These are phyloP conservation scores for Atlantisia rogersi DNA, from an alignment of 2,113 vertebrate genomes.

Conservation along the genomic window DNA sequence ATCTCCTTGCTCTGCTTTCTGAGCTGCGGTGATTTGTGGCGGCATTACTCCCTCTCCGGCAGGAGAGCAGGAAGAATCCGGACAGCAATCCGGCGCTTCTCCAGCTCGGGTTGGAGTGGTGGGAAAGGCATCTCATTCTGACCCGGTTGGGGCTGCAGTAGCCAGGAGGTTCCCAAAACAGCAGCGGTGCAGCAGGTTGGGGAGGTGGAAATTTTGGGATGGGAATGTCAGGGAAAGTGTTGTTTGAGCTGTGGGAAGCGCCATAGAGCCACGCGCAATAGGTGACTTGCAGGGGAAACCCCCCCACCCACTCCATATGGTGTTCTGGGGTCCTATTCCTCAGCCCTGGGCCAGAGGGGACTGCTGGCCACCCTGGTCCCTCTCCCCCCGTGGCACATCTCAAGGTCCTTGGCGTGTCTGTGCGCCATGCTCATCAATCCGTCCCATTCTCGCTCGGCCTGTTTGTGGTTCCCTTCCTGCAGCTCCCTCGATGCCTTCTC, in stretches of 20 bases:
- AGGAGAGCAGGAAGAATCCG: not conserved
- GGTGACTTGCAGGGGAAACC: not conserved
- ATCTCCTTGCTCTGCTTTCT: not conserved
- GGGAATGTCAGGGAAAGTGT: not conserved
- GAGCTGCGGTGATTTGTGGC: not conserved
- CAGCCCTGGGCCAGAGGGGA: not conserved
- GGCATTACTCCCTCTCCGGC: fast-evolving
- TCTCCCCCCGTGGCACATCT: not conserved
- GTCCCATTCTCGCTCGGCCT: not conserved
- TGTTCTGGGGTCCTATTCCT: fast-evolving
- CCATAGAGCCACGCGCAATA: fast-evolving
- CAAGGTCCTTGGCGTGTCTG: not conserved
- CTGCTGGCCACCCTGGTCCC: not conserved
- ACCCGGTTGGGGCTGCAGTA: fast-evolving
- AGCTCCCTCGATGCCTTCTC: not conserved
- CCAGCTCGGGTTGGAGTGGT: not conserved
- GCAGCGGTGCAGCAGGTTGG: no score
- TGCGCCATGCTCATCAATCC: not conserved
- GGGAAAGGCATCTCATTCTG: not conserved
- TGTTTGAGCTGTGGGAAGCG: not conserved
- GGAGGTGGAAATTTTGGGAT: not conserved
- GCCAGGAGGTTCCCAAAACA: not conserved
- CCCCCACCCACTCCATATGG: fast-evolving
- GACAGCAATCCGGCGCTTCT: not conserved
- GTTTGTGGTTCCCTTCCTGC: slow-evolving; percentile 1